Evolutionary conservation across 2,797 vertebrate species (phyloP).

Genomic region (Astyanax mexicanus): DNA sequence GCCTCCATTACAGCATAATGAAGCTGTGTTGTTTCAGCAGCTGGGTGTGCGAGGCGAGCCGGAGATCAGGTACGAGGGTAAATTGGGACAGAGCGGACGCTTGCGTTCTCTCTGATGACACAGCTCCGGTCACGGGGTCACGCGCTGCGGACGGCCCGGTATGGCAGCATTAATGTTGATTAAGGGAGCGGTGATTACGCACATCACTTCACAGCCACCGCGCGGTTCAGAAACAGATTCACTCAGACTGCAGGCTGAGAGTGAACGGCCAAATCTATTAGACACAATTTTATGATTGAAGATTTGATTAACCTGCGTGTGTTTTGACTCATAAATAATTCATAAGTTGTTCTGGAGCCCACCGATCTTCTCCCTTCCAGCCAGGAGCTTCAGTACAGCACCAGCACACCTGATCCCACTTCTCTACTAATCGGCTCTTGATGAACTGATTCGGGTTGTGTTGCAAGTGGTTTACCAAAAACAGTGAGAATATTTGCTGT

Average conservation of each 20-base stretch:
- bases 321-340: slow-evolving; percentile 28
- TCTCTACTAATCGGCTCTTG: slow-evolving; percentile 35
- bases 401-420: slow-evolving; percentile 45
- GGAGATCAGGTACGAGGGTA: slow-evolving; percentile 35
- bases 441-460: slow-evolving; percentile 33
- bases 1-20: slow-evolving; percentile 49
- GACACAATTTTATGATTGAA: slow-evolving; percentile 19
- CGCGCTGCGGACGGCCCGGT: slow-evolving; percentile 31
- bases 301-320: slow-evolving; percentile 6
- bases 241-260: slow-evolving; percentile 10
- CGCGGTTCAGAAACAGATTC: slow-evolving; percentile 21
- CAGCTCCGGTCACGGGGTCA: slow-evolving; percentile 34
- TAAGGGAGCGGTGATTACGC: slow-evolving; percentile 11
- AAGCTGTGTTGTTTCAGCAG: slow-evolving; percentile 51
- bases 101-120: slow-evolving; percentile 22
- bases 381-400: slow-evolving; percentile 19
- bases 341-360: not conserved
- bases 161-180: slow-evolving; percentile 40
- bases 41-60: slow-evolving; percentile 42
- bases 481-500: slow-evolving; percentile 14
- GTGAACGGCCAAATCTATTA: slow-evolving; percentile 14
- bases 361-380: slow-evolving; percentile 13
- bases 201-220: slow-evolving; percentile 1
- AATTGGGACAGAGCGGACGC: slow-evolving; percentile 38
- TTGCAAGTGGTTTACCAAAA: slow-evolving; percentile 16